These are phyloP conservation scores for Ecliptopera silaceata DNA, from an alignment of 2,888 invertebrate species.

Conservation along the genomic window DNA sequence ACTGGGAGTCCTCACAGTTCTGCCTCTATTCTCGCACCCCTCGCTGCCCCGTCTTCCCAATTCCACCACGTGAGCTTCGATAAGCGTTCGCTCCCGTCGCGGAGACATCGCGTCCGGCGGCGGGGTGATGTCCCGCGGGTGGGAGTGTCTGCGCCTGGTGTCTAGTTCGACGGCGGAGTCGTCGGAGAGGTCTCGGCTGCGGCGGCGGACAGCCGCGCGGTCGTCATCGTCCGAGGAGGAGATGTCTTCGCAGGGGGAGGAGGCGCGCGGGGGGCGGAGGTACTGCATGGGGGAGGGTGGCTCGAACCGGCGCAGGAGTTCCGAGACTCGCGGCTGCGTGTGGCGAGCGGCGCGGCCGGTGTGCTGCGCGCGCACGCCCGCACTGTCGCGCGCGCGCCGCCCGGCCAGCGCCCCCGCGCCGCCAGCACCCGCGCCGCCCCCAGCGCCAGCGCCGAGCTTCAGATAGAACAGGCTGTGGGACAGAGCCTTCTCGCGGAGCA, in stretches of 20 bases:
- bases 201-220: constrained; percentile 71
- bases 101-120: constrained; percentile 72
- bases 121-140: constrained; percentile 69
- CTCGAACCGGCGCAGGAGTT: constrained; percentile 72
- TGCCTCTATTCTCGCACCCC: constrained; percentile 72
- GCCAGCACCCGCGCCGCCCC: constrained; percentile 51
- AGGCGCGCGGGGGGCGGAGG: constrained; percentile 70
- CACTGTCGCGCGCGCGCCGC: constrained; percentile 57
- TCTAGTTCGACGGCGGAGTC: constrained; percentile 83
- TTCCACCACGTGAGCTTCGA: constrained; percentile 83
- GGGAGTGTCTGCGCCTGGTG: constrained; percentile 73
- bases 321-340: constrained; percentile 73
- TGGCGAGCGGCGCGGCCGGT: constrained; percentile 64
- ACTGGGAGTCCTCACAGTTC: constrained; percentile 91
- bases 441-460: constrained; percentile 67
- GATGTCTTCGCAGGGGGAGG: constrained; percentile 72
- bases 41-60: constrained; percentile 78
- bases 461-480: constrained; percentile 78
- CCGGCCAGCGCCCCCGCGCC: constrained; percentile 43
- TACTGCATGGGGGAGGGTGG: constrained; percentile 75
- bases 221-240: constrained; percentile 78
- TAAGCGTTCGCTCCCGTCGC: constrained; percentile 66
- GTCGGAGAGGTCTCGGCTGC: constrained; percentile 75
- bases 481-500: constrained; percentile 76
- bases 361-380: constrained; percentile 66